phyloP scores from a whole-genome alignment of 2,113 vertebrate species.

The Propithecus coquereli region DNA sequence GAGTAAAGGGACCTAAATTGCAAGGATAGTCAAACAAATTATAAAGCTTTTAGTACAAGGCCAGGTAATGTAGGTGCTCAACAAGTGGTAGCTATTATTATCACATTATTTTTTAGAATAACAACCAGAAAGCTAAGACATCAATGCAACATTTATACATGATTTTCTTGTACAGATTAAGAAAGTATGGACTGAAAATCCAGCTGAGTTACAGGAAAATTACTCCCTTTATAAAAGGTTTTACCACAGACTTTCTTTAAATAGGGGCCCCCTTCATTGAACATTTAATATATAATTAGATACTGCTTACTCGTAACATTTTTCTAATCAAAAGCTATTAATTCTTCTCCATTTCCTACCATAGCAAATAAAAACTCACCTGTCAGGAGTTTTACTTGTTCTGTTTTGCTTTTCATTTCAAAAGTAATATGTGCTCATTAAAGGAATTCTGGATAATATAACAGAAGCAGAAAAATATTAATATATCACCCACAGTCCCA shows the following conservation, averaged over 20 bases:
- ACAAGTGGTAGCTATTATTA: conserved; percentile 30
- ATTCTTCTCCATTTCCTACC: conserved; percentile 39
- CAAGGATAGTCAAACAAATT: not conserved
- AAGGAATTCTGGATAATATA: not conserved
- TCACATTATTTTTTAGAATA: not conserved
- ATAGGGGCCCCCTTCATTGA: not conserved
- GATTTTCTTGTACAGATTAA: conserved; percentile 28
- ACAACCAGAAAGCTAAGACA: conserved; percentile 3
- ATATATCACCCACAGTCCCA: not conserved
- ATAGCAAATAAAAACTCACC: conserved; percentile 17
- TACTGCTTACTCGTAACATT: not conserved
- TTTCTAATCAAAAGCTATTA: conserved; percentile 41
- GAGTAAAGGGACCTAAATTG: not conserved
- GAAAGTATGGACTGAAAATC: conserved; percentile 1
- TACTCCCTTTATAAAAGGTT: conserved; percentile 29
- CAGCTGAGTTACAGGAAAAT: conserved; percentile 51
- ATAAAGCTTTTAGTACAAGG: not conserved
- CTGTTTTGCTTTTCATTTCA: not conserved
- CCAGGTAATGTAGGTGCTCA: not conserved
- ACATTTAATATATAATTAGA: conserved; percentile 18
- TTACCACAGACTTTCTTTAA: conserved; percentile 1
- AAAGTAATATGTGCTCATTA: not conserved
- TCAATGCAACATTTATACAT: conserved; percentile 37
- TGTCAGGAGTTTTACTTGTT: not conserved
- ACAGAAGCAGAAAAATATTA: not conserved